Evolutionary conservation across 2,888 invertebrate species (phyloP).

Genomic region (Resseliella maxima): DNA sequence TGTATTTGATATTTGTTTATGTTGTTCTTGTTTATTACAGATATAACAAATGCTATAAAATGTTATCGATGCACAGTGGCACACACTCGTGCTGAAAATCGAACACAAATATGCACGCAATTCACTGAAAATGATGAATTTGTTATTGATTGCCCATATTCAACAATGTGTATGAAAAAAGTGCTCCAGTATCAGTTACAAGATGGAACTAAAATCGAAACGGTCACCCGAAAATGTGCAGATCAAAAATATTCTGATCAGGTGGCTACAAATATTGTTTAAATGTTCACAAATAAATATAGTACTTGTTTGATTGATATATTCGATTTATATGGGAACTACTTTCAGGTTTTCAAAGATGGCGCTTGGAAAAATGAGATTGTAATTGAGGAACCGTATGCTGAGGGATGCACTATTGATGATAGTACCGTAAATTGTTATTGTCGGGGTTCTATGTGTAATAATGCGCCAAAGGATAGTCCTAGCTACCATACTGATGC

Average conservation of each 20-base stretch:
- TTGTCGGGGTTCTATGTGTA: conserved; percentile 80
- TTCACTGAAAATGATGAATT: conserved; percentile 79
- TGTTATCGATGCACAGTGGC: conserved; percentile 82
- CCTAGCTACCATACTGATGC: conserved; percentile 71
- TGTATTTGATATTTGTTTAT: no score
- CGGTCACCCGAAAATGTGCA: conserved; percentile 76
- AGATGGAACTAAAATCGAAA: conserved; percentile 69
- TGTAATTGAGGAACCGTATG: conserved; percentile 77
- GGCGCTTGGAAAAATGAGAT: conserved; percentile 75
- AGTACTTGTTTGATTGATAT: no score
- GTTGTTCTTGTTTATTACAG: no score
- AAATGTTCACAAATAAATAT: no score
- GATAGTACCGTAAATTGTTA: conserved; percentile 73
- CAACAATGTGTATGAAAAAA: conserved; percentile 86
- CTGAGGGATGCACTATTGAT: conserved; percentile 77
- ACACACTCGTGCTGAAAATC: conserved; percentile 71
- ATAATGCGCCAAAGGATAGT: conserved; percentile 69
- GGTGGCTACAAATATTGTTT: conserved; percentile 61
- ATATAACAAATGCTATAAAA: conserved; percentile 68
- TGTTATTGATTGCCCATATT: conserved; percentile 81
- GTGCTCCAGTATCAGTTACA: conserved; percentile 75
- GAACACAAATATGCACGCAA: conserved; percentile 78
- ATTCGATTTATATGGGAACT: neutral
- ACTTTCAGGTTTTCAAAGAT: conserved; percentile 71
- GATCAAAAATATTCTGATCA: conserved; percentile 74